Conservation (phyloP, 2,888 invertebrate genomes). For the Tipula helvola region DNA sequence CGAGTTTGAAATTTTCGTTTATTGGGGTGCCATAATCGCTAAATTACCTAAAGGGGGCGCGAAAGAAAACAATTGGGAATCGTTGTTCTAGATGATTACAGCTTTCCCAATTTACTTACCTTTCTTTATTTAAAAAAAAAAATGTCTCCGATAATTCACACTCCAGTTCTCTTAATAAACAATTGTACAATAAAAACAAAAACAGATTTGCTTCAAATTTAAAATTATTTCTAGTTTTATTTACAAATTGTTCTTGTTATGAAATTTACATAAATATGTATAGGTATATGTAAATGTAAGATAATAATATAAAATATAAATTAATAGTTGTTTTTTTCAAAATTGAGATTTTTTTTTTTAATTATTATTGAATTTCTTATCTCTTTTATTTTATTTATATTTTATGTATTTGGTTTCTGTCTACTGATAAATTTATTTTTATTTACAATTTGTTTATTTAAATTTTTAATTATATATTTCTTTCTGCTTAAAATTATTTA, state of each 20-base stretch:
- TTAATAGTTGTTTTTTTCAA: not conserved
- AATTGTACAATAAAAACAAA: too few relatives aligned
- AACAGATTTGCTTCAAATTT: not conserved
- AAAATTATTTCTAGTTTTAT: not conserved
- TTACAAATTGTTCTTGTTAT: not conserved
- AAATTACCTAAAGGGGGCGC: too few relatives aligned
- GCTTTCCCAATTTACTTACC: too few relatives aligned
- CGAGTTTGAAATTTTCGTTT: too few relatives aligned
- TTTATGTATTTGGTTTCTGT: not conserved
- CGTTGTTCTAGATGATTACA: too few relatives aligned
- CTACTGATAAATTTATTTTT: not conserved
- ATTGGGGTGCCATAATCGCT: too few relatives aligned
- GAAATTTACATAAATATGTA: not conserved
- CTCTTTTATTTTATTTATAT: not conserved
- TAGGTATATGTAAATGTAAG: not conserved
- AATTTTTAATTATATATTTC: not conserved
- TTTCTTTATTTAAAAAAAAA: too few relatives aligned
- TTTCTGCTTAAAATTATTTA: not conserved
- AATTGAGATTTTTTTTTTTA: not conserved
- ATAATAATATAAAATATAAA: not conserved
- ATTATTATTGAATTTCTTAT: not conserved
- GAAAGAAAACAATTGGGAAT: too few relatives aligned
- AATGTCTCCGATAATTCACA: too few relatives aligned
- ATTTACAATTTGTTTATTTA: not conserved
- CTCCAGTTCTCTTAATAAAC: too few relatives aligned